Evolutionary conservation across 2,888 invertebrate species (phyloP).

Genomic region (Ophion ellenae): DNA sequence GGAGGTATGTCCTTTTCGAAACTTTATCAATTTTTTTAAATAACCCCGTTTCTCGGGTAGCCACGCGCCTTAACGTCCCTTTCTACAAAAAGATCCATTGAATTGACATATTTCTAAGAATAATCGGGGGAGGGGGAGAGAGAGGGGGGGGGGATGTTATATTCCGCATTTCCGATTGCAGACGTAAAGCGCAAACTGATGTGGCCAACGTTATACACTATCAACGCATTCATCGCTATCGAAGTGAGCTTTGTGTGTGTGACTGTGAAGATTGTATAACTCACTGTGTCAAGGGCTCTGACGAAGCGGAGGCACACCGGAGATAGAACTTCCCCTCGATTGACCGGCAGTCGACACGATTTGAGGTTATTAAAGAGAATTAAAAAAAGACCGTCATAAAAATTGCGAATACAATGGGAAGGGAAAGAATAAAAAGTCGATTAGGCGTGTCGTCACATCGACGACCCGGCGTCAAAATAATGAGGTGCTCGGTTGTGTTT

Average conservation of each 20-base stretch:
- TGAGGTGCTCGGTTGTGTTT: not conserved
- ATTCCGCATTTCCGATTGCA: too few species aligned
- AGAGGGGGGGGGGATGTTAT: too few species aligned
- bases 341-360: conserved; percentile 19
- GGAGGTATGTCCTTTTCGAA: too few species aligned
- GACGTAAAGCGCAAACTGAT: not conserved
- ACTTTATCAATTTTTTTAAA: too few species aligned
- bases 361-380: conserved; percentile 12
- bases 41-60: too few species aligned
- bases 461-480: conserved; percentile 1
- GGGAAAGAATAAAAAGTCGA: conserved; percentile 73
- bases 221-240: conserved; percentile 59
- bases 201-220: conserved; percentile 11
- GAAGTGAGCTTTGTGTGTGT: conserved; percentile 72
- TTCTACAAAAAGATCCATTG: too few species aligned
- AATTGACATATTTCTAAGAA: too few species aligned
- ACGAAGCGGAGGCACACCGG: conserved; percentile 19
- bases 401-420: conserved; percentile 38
- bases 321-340: conserved; percentile 69
- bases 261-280: conserved; percentile 72
- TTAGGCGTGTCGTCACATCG: conserved; percentile 68
- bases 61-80: too few species aligned
- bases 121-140: too few species aligned
- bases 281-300: conserved; percentile 81
- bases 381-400: conserved; percentile 2